These are phyloP conservation scores for Zele albiditarsus DNA, from an alignment of 2,888 invertebrate genomes.

Conservation along the genomic window DNA sequence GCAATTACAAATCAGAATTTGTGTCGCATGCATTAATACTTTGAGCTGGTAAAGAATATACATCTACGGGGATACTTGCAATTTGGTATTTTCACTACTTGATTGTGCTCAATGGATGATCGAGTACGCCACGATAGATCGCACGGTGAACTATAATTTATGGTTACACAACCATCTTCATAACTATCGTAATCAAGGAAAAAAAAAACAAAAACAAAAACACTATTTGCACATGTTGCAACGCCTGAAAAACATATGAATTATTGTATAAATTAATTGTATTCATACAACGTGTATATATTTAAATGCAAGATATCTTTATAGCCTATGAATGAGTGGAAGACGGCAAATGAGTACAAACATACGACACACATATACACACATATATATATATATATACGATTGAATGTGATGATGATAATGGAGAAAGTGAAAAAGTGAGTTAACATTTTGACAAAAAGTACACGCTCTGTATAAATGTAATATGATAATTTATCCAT, in stretches of 20 bases:
- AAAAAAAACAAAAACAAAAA: not conserved
- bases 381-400: constrained; percentile 55
- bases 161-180: not conserved
- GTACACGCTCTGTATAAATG: constrained; percentile 68
- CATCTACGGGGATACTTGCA: not conserved
- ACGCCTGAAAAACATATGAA: not conserved
- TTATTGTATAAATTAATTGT: not conserved
- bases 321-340: constrained; percentile 29
- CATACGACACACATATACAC: constrained; percentile 23
- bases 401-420: constrained; percentile 49
- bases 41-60: not conserved
- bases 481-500: constrained; percentile 71
- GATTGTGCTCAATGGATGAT: not conserved
- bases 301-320: not conserved
- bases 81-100: not conserved
- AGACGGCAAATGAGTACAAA: constrained; percentile 46
- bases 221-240: not conserved
- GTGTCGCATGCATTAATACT: not conserved
- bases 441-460: constrained; percentile 29
- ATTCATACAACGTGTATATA: not conserved
- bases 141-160: not conserved
- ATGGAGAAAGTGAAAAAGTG: constrained; percentile 51
- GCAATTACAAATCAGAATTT: not conserved
- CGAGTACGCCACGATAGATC: not conserved
- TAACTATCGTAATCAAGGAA: too few species aligned